These are phyloP conservation scores for Chaetophractus vellerosus DNA, from an alignment of 2,797 vertebrate genomes.

Conservation along the genomic window DNA sequence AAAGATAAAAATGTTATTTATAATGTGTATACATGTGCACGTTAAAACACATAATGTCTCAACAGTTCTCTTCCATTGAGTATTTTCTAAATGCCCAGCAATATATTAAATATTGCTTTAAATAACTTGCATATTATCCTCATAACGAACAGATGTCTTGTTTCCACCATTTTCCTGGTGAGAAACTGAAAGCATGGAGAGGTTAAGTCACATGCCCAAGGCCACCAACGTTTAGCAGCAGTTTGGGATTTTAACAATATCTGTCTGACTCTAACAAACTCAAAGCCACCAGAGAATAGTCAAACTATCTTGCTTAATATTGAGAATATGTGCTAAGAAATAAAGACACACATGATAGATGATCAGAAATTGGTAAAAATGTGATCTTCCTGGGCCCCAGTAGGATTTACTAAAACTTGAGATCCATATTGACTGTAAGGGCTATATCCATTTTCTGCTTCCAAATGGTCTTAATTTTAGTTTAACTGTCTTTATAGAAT, in stretches of 20 bases:
- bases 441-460: slow-evolving; percentile 45
- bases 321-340: slow-evolving; percentile 25
- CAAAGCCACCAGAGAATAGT: not conserved
- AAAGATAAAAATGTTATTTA: not conserved
- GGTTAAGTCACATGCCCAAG: no score
- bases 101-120: not conserved
- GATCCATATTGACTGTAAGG: slow-evolving; percentile 6
- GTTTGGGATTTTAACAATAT: not conserved
- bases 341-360: not conserved
- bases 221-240: not conserved
- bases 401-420: slow-evolving; percentile 58
- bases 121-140: not conserved
- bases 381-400: not conserved
- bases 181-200: not conserved
- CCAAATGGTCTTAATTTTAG: slow-evolving; percentile 66
- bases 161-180: not conserved
- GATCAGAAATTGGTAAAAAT: slow-evolving; percentile 46
- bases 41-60: not conserved
- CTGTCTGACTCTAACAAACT: not conserved
- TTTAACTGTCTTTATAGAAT: slow-evolving; percentile 78
- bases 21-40: not conserved
- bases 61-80: not conserved
- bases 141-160: not conserved
- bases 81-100: not conserved
- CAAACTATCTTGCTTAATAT: slow-evolving; percentile 14